Evolutionary conservation across 2,113 vertebrate genomes (phyloP), one percentile per base, ranked within the genome.

Genomic region (Potamarius usumacintae): DNA sequence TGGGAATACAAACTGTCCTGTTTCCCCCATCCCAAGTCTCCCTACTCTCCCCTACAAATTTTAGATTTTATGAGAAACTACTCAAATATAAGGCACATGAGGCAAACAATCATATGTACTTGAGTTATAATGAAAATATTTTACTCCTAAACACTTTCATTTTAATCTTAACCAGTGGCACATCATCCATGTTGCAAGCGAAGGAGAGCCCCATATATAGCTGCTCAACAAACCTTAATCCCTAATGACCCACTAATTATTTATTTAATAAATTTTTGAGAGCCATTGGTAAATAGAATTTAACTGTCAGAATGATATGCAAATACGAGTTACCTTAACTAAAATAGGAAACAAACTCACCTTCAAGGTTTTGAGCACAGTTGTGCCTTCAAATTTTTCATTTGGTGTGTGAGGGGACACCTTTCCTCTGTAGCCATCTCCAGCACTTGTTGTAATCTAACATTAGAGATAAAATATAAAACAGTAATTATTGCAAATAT

Each of bases 321-420:
- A 81, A 62, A 50, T 65, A 58, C 20, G 27, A 62, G 12, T 50
- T 53, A 63, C 18, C 7, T 50, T 1, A 42, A 76, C 42, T 8
- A 79, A 15, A 71, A 1, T 2, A 58, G 18, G 27, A 48, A n/a
- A 17, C 11, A 71, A 7, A 74, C 53, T 89, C 92, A 99, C 98
- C 96, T 97, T 96, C 84, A 99, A 95, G 2, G 98, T 97, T 92
- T 97, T 99, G 67, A 99, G 94, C 14, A 99, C 97, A 0, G 98
- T 99, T 34, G 98, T 97, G 11, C 98, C 98, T 95, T 99, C 98
- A 88, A 99, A 99, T 90, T 93, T 97, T 90, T 99, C 98, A 9
- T 99, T 99, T 0, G 98, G 98, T 0, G 98, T 99, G 89, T 99
- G 98, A 0, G 98, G 98, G 30, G 98, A 99, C 79, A 95, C 96